Evolutionary conservation across 2,797 vertebrate species (phyloP).

Genomic region (Melanitta fusca): DNA sequence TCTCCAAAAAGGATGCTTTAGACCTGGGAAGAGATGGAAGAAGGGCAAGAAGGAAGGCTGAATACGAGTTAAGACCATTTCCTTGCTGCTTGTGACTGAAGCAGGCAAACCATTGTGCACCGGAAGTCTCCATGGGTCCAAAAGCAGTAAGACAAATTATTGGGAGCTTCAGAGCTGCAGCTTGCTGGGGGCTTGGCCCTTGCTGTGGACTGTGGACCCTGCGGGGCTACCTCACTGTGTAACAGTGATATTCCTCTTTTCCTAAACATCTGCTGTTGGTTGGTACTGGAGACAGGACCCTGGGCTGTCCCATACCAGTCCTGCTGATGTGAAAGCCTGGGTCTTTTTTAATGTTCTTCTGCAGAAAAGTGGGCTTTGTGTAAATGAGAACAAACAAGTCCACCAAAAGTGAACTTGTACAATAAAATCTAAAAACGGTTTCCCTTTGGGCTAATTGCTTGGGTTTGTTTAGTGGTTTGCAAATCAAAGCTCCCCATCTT

Average conservation of each 20-base stretch:
- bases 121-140: background rate
- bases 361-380: background rate
- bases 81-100: background rate
- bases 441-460: background rate
- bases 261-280: background rate
- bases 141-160: background rate
- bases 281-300: background rate
- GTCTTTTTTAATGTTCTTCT: background rate
- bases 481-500: background rate
- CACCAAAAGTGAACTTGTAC: background rate
- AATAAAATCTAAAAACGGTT: background rate
- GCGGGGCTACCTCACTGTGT: background rate
- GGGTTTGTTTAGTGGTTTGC: background rate
- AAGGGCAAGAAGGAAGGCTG: background rate
- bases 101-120: background rate
- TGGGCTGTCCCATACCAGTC: background rate
- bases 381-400: background rate
- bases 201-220: background rate
- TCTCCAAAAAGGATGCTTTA: background rate
- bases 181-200: background rate
- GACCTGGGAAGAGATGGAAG: background rate
- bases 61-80: background rate
- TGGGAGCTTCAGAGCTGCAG: background rate
- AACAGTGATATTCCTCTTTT: background rate
- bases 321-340: background rate